phyloP scores from a whole-genome alignment of 1,140 invertebrate species.

The Metaphire vulgaris region DNA sequence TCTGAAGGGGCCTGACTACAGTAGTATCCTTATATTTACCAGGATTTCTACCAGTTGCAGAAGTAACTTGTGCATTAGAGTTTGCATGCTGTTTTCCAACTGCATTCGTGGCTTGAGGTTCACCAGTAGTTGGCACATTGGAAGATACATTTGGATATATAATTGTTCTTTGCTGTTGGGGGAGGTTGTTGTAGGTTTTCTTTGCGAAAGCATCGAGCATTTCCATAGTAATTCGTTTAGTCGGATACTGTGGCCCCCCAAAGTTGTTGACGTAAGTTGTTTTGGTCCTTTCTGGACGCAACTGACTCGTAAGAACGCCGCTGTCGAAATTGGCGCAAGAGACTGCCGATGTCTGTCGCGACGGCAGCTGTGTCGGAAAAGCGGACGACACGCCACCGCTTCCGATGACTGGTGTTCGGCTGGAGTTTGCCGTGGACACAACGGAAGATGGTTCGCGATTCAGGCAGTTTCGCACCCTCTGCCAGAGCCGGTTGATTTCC shows the following conservation, averaged over 20 bases:
- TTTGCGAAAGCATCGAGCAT: neutral
- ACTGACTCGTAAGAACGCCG: neutral
- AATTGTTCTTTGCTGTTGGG: neutral
- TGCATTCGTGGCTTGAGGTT: too few species aligned
- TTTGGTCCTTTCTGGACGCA: neutral
- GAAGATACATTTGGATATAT: too few species aligned
- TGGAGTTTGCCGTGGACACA: slow-evolving; percentile 4
- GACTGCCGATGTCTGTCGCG: neutral
- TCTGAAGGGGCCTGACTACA: too few species aligned
- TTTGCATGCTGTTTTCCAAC: too few species aligned
- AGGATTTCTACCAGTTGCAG: too few species aligned
- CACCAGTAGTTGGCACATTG: too few species aligned
- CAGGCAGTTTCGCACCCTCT: slow-evolving; percentile 45
- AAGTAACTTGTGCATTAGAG: too few species aligned
- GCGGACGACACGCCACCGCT: neutral
- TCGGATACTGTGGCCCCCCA: neutral
- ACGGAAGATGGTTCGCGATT: slow-evolving; percentile 30
- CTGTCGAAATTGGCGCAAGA: neutral
- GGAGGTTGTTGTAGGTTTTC: neutral
- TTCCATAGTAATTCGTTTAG: neutral
- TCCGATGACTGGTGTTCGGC: neutral
- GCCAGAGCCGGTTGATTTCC: slow-evolving; percentile 49
- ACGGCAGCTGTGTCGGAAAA: neutral
- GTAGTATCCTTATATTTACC: too few species aligned
- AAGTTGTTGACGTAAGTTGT: neutral